Percentiles rank a stretch among this genome's conserved stretches.
phyloP scores from a whole-genome alignment of 2,113 vertebrate species.

The Carassius auratus region DNA sequence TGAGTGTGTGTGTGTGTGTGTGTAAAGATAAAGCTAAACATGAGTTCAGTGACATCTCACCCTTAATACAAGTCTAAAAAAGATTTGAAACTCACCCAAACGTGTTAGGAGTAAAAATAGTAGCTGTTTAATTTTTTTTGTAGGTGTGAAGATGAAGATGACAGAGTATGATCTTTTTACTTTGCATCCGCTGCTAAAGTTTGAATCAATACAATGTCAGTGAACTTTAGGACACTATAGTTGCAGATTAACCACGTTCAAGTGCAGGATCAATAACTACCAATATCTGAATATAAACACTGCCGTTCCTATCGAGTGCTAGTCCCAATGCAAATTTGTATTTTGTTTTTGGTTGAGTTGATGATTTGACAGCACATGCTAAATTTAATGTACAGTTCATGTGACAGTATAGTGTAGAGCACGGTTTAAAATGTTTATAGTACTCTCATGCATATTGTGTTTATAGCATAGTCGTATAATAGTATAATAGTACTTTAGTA shows the following conservation, averaged over 20 bases:
- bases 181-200: not conserved
- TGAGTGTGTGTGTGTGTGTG: not conserved
- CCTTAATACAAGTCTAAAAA: not conserved
- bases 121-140: not conserved
- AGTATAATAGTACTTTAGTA: too few relatives aligned
- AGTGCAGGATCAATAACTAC: not conserved
- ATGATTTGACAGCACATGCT: not conserved
- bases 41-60: not conserved
- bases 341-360: not conserved
- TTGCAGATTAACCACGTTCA: not conserved
- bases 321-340: not conserved
- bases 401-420: not conserved
- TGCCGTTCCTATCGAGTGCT: not conserved
- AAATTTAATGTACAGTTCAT: not conserved
- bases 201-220: not conserved
- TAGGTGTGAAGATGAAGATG: not conserved
- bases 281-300: not conserved
- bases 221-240: not conserved
- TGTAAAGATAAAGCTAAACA: not conserved
- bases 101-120: too few relatives aligned
- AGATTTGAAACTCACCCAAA: too few relatives aligned
- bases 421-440: not conserved
- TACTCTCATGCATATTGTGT: not conserved
- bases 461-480: too few relatives aligned
- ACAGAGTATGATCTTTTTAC: not conserved